Conservation (phyloP, 2,113 vertebrate genomes). For the Ochotona curzoniae region DNA sequence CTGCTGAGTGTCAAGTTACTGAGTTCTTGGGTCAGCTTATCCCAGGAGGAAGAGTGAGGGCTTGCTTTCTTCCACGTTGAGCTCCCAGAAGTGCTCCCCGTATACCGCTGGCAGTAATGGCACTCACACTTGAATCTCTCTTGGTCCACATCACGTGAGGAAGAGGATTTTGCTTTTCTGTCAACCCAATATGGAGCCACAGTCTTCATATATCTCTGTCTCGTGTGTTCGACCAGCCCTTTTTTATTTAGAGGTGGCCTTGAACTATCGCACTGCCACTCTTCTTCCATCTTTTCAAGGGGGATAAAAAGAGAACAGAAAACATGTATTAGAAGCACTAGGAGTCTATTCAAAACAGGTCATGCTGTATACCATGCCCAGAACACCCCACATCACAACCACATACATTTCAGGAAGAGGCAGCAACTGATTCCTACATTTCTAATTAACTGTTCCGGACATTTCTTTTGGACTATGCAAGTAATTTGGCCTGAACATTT, state of each 20-base stretch:
- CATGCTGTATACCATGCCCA: background rate
- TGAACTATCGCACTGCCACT: background rate
- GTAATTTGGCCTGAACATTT: background rate
- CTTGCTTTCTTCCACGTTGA: background rate
- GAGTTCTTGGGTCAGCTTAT: slow-evolving; percentile 38
- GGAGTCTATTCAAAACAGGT: background rate
- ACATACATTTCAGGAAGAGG: background rate
- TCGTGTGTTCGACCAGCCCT: background rate
- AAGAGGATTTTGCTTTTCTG: background rate
- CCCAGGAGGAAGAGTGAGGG: background rate
- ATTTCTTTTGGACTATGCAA: background rate
- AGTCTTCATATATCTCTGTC: background rate
- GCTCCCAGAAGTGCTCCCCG: background rate
- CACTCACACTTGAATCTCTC: slow-evolving; percentile 61
- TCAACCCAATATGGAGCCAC: background rate
- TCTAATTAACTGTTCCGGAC: background rate
- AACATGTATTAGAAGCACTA: background rate
- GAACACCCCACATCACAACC: background rate
- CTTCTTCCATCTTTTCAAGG: slow-evolving; percentile 49
- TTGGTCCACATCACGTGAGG: background rate
- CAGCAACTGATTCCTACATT: background rate
- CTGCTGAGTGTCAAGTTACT: slow-evolving; percentile 12
- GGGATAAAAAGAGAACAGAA: background rate
- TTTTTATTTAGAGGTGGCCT: slow-evolving; percentile 3
- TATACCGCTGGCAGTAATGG: background rate